Conservation (phyloP, 35 echinoderm and acorn worm genomes). For the Acanthaster planci region DNA sequence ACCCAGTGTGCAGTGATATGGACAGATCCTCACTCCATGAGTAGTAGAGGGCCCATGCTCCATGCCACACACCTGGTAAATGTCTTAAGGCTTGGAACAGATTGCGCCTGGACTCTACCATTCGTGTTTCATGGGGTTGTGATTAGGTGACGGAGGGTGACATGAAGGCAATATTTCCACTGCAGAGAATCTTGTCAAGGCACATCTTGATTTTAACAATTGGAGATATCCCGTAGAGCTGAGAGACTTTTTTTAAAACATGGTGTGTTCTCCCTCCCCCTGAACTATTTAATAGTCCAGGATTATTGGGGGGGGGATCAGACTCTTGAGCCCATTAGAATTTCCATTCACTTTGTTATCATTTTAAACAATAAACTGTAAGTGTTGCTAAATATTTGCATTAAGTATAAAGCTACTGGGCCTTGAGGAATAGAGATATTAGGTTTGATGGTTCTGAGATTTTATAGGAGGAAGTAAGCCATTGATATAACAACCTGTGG, state of each 20-base stretch:
- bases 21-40: conserved; percentile 12
- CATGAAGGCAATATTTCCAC: neutral
- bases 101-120: conserved; percentile 25
- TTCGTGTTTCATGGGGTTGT: neutral
- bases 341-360: conserved; percentile 11
- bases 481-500: conserved; percentile 14
- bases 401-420: conserved; percentile 14
- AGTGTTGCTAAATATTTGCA: conserved; percentile 34
- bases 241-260: no score
- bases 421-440: conserved; percentile 17
- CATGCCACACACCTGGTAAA: conserved; percentile 28
- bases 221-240: no score
- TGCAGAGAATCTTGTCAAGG: no score
- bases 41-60: no score
- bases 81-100: conserved; percentile 20
- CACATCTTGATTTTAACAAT: no score
- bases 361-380: conserved; percentile 33
- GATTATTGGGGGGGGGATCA: neutral
- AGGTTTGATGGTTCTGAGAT: neutral
- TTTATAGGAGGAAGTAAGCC: conserved; percentile 16
- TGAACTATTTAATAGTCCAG: neutral
- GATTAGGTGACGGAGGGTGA: neutral
- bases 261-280: no score
- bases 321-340: conserved; percentile 7
- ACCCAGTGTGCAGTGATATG: conserved; percentile 24